Base-by-base conservation (phyloP, 1,140 invertebrate species). In the Musca domestica region DNA sequence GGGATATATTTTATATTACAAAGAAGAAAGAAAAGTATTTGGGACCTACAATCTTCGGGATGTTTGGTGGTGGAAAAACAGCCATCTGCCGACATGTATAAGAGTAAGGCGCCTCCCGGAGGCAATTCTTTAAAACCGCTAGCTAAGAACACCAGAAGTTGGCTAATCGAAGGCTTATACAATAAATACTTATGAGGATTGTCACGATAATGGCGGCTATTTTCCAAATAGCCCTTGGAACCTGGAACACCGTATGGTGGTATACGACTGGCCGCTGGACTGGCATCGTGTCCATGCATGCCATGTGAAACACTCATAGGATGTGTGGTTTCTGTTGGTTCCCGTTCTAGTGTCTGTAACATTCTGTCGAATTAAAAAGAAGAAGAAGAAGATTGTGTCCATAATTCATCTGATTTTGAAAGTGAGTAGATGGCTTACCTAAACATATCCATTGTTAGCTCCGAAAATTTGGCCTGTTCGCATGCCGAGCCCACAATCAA, bases 401-500 rank as follows among this genome's bases (percentile, higher is more conserved):
- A n/a, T 65, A 51, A 2, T 22, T 25, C 25, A 34, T 34, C 4
- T 58, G 1, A 12, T 7, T 34, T 22, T 23, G 23, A 17, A 12
- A n/a, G 20, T n/a, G n/a, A 51, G n/a, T n/a, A 17, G 48, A 9
- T 1, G 27, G 49, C 64, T 70, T 70, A 78, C 76, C 80, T 87
- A 81, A 95, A 99, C 96, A 98, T 99, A 83, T 99, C 96, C 85
- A 99, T 91, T 19, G 96, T 98, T 66, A 98, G 84, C 83, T 98
- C 96, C 73, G 95, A 97, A 84, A 98, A 98, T 83, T 98, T 98
- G n/a, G 96, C 93, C 87, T 98, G 95, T 79, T 97, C 93, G 73
- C 90, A 88, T 74, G 92, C 93, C 80, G 95, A 96, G 48, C 96
- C 96, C 63, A 98, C 90, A 71, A 98, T 96, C 27, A 98, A 85